These are phyloP conservation scores for Leuciscus waleckii DNA, from an alignment of 2,797 vertebrate species.

Conservation along the genomic window DNA sequence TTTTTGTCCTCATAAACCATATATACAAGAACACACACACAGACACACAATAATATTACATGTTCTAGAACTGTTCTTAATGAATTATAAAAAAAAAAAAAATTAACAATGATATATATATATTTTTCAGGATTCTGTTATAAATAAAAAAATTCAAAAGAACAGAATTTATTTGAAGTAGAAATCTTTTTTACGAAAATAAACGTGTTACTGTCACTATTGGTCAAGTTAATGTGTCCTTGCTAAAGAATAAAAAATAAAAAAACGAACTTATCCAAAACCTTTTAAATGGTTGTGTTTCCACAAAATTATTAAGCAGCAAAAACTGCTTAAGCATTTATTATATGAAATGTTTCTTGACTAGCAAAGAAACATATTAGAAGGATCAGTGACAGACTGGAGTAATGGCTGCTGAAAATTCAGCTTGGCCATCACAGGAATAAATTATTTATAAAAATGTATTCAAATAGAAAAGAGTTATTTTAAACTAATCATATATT, in stretches of 20 bases:
- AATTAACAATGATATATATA: no score
- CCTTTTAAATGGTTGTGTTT: no score
- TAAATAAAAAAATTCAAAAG: neutral
- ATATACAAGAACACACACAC: no score
- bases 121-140: no score
- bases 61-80: no score
- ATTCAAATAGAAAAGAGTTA: neutral
- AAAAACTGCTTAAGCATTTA: neutral
- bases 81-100: no score
- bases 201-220: neutral
- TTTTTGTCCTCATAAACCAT: no score
- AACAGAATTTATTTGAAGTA: neutral
- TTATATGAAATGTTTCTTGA: neutral
- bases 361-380: neutral
- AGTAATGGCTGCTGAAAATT: neutral
- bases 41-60: no score
- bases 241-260: neutral
- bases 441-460: neutral
- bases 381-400: neutral
- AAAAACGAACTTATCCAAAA: no score
- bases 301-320: neutral
- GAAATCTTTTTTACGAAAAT: neutral
- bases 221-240: neutral
- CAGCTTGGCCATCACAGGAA: neutral
- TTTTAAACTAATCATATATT: neutral